These are phyloP conservation scores for Micromys minutus DNA, from an alignment of 2,113 vertebrate genomes.

Conservation along the genomic window DNA sequence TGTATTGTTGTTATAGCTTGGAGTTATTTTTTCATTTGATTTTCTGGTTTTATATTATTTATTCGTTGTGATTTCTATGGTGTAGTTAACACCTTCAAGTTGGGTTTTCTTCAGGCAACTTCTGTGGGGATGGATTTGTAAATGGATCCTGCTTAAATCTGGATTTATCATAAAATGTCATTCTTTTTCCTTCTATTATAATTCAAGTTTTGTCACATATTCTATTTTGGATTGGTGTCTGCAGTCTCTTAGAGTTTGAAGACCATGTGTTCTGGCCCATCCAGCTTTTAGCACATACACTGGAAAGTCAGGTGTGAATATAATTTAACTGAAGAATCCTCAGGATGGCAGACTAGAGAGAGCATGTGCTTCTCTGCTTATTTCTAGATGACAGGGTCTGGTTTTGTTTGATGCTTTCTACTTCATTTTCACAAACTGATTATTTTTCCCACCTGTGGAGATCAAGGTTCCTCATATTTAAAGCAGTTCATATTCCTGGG, in stretches of 20 bases:
- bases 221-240: not conserved
- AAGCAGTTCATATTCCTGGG: constrained; percentile 12
- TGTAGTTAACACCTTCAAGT: not conserved
- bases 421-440: constrained; percentile 62
- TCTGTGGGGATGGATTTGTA: not conserved
- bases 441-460: constrained; percentile 43
- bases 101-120: too few relatives aligned
- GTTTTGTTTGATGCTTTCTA: constrained; percentile 50
- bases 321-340: constrained; percentile 40
- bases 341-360: not conserved
- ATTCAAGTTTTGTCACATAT: not conserved
- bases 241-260: not conserved
- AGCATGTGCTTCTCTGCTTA: not conserved
- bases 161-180: not conserved
- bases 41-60: not conserved
- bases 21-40: not conserved
- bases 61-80: not conserved
- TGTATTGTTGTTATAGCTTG: not conserved
- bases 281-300: too few relatives aligned
- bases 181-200: not conserved
- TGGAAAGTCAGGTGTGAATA: not conserved
- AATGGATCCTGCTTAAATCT: not conserved
- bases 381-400: constrained; percentile 26
- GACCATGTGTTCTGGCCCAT: too few relatives aligned
- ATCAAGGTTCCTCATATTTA: constrained; percentile 42